Evolutionary conservation across 2,113 vertebrate genomes (phyloP), one percentile per base, ranked within the genome.

Genomic region (Motacilla tschutschensis): DNA sequence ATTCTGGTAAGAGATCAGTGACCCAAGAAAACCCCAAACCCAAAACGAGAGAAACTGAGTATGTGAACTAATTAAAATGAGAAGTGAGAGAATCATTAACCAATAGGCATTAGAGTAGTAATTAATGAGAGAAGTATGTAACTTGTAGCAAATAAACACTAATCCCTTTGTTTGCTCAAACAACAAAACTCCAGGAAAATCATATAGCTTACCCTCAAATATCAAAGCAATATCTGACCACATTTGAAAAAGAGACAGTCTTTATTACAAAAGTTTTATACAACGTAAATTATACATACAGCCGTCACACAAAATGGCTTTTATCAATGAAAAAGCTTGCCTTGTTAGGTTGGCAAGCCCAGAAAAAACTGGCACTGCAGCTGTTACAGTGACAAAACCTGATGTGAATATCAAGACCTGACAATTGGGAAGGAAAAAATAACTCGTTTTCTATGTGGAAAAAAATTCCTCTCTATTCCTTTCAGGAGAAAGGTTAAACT

Each of bases 211-310:
- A 35, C 17, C 28, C 36, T 24, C 21, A 65, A 54, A 43, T 0
- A 36, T 21, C 20, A 53, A 2, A 77, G 57, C 48, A 43, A 0
- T 2, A 35, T 5, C 38, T 26, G 17, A 35, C 17, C 51, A 16
- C 22, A 17, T 12, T 20, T 36, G 15, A 5, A 69, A 85, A 88
- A 64, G 26, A 76, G 29, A 19, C 25, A 14, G 11, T 40, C 74
- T 86, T 94, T 93, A 95, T 91, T 95, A 86, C 29, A 79, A 88
- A 86, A 10, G 9, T 20, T 79, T 64, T 79, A 51, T 62, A 90
- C 58, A 86, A 86, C 25, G 29, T n/a, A 47, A 85, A 67, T 74
- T 54, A 81, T 46, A 91, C 89, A 93, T 71, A 92, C 36, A 54
- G 44, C 29, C 16, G 47, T 66, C n/a, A 58, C 54, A 51, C 13